Evolutionary conservation across 2,113 vertebrate species (phyloP), one percentile per base, ranked within the genome.

Genomic region (Delphinus delphis): DNA sequence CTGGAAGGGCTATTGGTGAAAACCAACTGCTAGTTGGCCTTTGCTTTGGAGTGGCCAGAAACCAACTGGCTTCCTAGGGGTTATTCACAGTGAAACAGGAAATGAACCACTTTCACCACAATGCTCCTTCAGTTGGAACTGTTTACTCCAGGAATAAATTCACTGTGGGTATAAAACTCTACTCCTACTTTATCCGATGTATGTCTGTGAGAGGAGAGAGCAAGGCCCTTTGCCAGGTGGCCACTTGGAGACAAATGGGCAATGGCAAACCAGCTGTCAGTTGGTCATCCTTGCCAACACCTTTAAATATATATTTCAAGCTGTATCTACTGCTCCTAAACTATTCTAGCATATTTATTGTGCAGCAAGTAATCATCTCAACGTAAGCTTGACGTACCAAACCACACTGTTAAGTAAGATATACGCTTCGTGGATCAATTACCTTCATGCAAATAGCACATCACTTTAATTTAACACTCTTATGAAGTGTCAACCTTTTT

Each of bases 291-390:
- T 94, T 97, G 88, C 62, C 81, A 86, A 23, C 25, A 83, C 41
- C 47, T 95, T 90, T 81, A 91, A 94, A 82, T 79, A 74, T 65
- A n/a, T 77, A 95, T 96, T 94, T 96, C 90, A 96, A 94, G 36
- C 81, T 90, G 65, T 88, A 65, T 90, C 74, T 73, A 63, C 50
- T 94, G 26, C 44, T 82, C 67, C 53, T 87, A 68, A 97, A 96
- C 94, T 90, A 92, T 91, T 93, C 94, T 77, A 92, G 85, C 33
- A 87, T 96, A 93, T 97, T 97, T 95, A 98, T 93, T 96, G 18
- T 86, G 4, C 88, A 95, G 82, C 76, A 98, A 97, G 82, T 71
- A 86, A 93, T 96, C 55, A 8, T 95, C 81, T 70, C 82, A 89
- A 85, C 58, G 79, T 95, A 96, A 97, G 93, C 96, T 62, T 62